Evolutionary conservation across 2,113 vertebrate genomes (phyloP).

Genomic region (Pantherophis guttatus): DNA sequence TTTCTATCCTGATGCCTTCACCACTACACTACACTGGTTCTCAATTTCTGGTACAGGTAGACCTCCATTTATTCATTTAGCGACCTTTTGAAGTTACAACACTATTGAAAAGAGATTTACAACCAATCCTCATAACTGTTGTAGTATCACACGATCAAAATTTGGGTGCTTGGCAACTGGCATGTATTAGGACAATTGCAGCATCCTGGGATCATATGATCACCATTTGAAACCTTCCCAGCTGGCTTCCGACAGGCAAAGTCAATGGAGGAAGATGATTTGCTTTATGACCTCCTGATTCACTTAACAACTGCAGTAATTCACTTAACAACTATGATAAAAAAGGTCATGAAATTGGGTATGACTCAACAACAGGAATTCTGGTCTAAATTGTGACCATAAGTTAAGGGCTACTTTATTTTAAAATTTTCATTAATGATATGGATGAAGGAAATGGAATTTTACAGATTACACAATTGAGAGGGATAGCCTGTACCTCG

Average conservation of each 20-base stretch:
- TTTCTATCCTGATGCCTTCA: neutral
- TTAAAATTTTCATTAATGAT: neutral
- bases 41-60: neutral
- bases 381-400: neutral
- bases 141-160: neutral
- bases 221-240: neutral
- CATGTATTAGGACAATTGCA: neutral
- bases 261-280: neutral
- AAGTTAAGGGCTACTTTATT: neutral
- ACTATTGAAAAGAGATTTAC: neutral
- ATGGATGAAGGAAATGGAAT: neutral
- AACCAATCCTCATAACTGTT: neutral
- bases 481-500: neutral
- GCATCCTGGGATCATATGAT: neutral
- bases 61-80: neutral
- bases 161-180: neutral
- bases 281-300: neutral
- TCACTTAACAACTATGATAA: neutral
- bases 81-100: neutral
- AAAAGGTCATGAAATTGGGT: neutral
- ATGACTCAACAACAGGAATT: neutral
- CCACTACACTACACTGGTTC: neutral
- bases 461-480: neutral
- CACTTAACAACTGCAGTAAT: neutral
- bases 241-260: neutral